Base-by-base conservation (phyloP, 1,140 invertebrate species). In the Platorchestia sp. region DNA sequence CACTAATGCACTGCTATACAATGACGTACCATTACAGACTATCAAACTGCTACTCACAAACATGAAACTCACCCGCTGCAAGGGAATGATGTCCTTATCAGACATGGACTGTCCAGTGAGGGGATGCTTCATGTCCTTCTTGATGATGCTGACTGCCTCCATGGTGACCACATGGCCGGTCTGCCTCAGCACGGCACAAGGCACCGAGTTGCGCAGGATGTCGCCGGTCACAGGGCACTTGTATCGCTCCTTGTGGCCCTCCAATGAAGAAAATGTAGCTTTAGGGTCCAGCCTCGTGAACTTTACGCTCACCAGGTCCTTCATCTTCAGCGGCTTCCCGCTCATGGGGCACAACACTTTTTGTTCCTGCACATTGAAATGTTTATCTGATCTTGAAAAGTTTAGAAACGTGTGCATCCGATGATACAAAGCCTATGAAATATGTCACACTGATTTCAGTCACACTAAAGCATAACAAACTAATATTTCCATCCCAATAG, bases 211-310 rank as follows among this genome's bases (percentile, higher is more conserved):
- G 96, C 98, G 98, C 27, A 99, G 97, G 95, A 99, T 98, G 97
- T 99, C 99, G 97, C 99, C 98, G 45, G 99, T 99, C 0, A 99
- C 98, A 10, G 99, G 98, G 97, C 99, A 99, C 98, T 99, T 99
- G 97, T 99, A 99, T 97, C 99, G 97, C 95, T 99, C 98, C 51
- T 91, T 96, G 53, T 59, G 93, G 7, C 95, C 86, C 10, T 97
- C 96, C 87, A 97, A 97, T 22, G 97, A 96, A 19, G 97, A 96
- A 45, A 97, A 97, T 96, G 99, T 98, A 97, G 98, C 98, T 87
- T 96, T 95, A 97, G 99, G 98, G 96, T 98, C 98, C 0, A 99
- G 98, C 96, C 98, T 97, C 0, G 99, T 99, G 97, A 99, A 99
- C 97, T 99, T 99, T 0, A 99, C 98, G 96, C 98, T 98, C 96